phyloP scores from a whole-genome alignment of 2,888 invertebrate species.

The Nephrotoma guestfalica region DNA sequence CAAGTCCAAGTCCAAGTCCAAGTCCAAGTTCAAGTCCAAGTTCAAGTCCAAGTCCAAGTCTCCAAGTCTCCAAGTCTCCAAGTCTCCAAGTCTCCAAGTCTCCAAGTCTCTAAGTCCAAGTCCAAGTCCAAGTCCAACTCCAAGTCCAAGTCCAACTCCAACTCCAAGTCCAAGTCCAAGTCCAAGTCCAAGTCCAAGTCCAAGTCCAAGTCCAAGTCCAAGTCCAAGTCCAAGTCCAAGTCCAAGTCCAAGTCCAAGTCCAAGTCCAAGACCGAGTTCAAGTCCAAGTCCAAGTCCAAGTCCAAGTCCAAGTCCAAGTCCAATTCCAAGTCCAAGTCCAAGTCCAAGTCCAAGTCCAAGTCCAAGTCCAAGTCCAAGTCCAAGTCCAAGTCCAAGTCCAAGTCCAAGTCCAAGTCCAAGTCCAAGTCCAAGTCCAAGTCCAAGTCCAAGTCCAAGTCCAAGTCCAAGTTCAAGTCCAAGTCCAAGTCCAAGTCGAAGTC shows the following conservation, averaged over 20 bases:
- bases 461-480: not conserved
- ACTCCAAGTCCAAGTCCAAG: not conserved
- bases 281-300: not conserved
- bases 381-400: not conserved
- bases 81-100: no score
- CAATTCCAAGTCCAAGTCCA: not conserved
- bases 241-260: not conserved
- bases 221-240: not conserved
- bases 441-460: not conserved
- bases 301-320: not conserved
- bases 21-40: no score
- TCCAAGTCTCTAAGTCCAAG: no score
- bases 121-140: no score
- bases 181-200: not conserved
- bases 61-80: no score
- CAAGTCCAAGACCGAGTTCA: not conserved
- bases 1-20: no score
- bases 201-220: not conserved
- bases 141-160: no score
- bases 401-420: not conserved
- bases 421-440: not conserved
- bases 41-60: no score
- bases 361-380: not conserved
- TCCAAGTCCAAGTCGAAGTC: not conserved
- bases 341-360: not conserved